Conservation (phyloP, 2,797 vertebrate genomes). For the Aulostomus chinensis region DNA sequence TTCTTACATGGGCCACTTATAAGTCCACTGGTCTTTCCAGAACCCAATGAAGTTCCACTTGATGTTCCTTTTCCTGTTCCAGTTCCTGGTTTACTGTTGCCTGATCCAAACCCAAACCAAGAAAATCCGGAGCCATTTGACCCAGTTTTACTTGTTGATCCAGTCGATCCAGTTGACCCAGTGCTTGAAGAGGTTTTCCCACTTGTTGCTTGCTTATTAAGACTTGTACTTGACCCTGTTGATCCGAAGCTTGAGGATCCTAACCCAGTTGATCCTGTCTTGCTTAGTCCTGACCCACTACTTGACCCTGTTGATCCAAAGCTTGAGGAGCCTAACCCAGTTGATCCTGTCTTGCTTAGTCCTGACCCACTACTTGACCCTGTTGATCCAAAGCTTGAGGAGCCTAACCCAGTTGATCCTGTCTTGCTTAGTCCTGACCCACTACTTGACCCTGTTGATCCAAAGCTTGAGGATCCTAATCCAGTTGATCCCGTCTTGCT, state of each 20-base stretch:
- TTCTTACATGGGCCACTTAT: constrained; percentile 45
- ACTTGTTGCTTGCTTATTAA: constrained; percentile 28
- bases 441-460: not conserved
- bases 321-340: constrained; percentile 8
- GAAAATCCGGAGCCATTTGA: not conserved
- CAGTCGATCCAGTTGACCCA: constrained; percentile 6
- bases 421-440: constrained; percentile 6
- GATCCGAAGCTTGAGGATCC: not conserved
- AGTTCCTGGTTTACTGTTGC: constrained; percentile 42
- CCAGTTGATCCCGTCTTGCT: constrained; percentile 14
- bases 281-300: constrained; percentile 7
- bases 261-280: constrained; percentile 21
- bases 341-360: constrained; percentile 8
- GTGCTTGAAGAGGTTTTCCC: not conserved
- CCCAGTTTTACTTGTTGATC: constrained; percentile 13
- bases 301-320: not conserved
- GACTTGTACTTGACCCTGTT: constrained; percentile 5
- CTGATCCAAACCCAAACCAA: constrained; percentile 9
- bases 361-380: constrained; percentile 11
- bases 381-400: constrained; percentile 1
- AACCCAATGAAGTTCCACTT: constrained; percentile 18
- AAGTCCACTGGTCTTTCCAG: constrained; percentile 28
- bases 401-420: not conserved
- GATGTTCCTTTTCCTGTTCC: constrained; percentile 42
- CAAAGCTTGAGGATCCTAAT: not conserved